Percentiles rank a stretch among this genome's conserved stretches.
phyloP scores from a whole-genome alignment of 2,113 vertebrate species.

The Archilochus colubris region DNA sequence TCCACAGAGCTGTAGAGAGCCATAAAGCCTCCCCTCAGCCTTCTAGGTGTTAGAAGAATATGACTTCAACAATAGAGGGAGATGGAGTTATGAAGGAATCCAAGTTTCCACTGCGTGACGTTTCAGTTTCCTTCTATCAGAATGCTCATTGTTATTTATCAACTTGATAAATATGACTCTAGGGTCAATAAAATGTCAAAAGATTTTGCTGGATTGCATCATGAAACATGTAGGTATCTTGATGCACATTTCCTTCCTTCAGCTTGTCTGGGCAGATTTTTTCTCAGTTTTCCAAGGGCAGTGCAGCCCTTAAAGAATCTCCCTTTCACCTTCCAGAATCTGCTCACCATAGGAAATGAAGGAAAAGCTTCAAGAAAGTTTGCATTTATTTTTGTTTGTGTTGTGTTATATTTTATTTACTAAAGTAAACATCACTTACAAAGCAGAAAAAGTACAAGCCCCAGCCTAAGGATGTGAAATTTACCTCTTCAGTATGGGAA shows the following conservation, averaged over 20 bases:
- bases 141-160: neutral
- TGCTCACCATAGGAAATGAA: neutral
- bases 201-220: neutral
- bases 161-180: neutral
- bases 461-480: neutral
- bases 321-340: neutral
- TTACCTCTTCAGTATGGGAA: neutral
- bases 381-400: neutral
- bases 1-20: no score
- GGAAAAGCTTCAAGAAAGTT: neutral
- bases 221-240: neutral
- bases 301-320: neutral
- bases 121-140: neutral
- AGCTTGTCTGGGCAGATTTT: neutral
- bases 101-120: neutral
- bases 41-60: rapidly evolving
- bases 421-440: rapidly evolving
- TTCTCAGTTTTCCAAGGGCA: neutral
- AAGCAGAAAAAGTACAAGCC: neutral
- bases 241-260: neutral
- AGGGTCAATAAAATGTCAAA: neutral
- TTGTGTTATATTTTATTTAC: neutral
- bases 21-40: no score
- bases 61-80: neutral
- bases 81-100: neutral